Evolutionary conservation across 1,140 invertebrate species (phyloP), one percentile per base, ranked within the genome.

Genomic region (Danaus plexippus): DNA sequence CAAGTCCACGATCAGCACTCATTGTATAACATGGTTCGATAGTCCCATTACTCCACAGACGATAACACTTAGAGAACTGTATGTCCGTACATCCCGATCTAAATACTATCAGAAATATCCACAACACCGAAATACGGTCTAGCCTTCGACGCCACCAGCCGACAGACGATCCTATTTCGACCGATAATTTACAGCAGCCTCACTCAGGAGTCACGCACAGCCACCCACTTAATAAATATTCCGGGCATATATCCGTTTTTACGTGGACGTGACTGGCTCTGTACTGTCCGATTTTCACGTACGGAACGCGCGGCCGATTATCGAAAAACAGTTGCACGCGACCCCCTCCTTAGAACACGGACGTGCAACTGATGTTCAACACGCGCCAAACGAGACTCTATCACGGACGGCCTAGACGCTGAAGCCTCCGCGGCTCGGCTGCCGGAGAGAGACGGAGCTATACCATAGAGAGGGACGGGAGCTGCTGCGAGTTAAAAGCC

Each of bases 171-270:
- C 69, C 77, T 78, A 80, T 84, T 81, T 77, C 65, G 72, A 69
- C 68, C 70, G 73, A 85, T 80, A 73, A 77, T 82, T 80, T 77
- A 74, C 77, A 69, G 72, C 62, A 77, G 75, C 75, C 77, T 75
- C 73, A 76, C 81, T 73, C 77, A 69, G 67, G 73, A 80, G 83
- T 86, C 83, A 86, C 83, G 83, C 83, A 82, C 83, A 81, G 64
- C 80, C 83, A 85, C 83, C 80, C 83, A 85, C 83, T 85, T 84
- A 86, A 87, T 86, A 85, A 86, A 86, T 86, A 86, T 86, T 86
- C 83, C 78, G 81, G 80, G 83, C 83, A 83, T 86, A 85, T 85
- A 84, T 86, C 83, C 80, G 83, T 86, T 86, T 86, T 85, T 83
- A 85, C 83, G 83, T 68, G 77, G 74, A 86, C 83, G 83, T 86